phyloP scores from a whole-genome alignment of 2,797 vertebrate genomes.

The Tragelaphus oryx region DNA sequence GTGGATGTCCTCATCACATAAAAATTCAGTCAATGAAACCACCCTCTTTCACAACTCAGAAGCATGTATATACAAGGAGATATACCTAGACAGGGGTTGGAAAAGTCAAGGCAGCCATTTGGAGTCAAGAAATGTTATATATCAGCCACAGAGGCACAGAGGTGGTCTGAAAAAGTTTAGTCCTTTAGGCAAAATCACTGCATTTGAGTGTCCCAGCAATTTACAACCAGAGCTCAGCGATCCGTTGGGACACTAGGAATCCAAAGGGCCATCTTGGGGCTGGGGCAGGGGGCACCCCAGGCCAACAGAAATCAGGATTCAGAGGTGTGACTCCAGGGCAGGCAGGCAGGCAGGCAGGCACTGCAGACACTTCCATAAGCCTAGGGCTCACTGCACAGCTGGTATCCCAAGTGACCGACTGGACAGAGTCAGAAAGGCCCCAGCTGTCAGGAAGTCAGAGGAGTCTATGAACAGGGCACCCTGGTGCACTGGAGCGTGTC shows the following conservation, averaged over 20 bases:
- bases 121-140: not conserved
- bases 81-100: no score
- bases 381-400: not conserved
- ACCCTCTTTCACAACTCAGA: not conserved
- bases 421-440: not conserved
- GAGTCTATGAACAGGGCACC: fast-evolving
- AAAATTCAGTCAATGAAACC: not conserved
- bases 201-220: not conserved
- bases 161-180: not conserved
- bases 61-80: not conserved
- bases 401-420: not conserved
- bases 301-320: not conserved
- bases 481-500: not conserved
- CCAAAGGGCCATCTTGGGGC: not conserved
- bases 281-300: fast-evolving
- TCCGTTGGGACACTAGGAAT: not conserved
- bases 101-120: not conserved
- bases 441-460: not conserved
- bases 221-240: not conserved
- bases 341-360: not conserved
- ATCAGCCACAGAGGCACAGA: not conserved
- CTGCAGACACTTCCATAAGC: not conserved
- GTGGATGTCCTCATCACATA: not conserved
- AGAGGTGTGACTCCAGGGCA: not conserved
- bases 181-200: not conserved